Base-by-base conservation (phyloP, 2,113 vertebrate genomes). In the Neolamprologus tretocephalus region DNA sequence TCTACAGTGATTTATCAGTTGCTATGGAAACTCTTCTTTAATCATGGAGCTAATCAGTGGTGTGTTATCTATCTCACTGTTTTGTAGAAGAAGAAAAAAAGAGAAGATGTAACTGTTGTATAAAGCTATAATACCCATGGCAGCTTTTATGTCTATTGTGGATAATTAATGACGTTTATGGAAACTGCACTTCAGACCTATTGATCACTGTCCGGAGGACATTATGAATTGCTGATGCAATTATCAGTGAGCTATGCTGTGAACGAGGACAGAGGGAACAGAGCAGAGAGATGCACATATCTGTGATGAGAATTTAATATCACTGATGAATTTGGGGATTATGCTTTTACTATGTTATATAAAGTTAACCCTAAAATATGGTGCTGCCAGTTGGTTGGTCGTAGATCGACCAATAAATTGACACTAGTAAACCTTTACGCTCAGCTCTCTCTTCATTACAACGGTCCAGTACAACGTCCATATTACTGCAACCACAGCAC, bases 171-270 rank as follows among this genome's bases (percentile, higher is more conserved):
- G 78, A 47, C 5, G 8, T 35, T 61, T 82, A 75, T 83, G 75
- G 57, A 61, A 89, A 63, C 84, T 66, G 75, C 79, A 42, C 82
- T 87, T 90, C 26, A 86, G 85, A 82, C 53, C 19, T 86, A 93
- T 91, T 91, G 92, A 93, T 92, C 54, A 85, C 47, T 83, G 58
- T 89, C 87, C 78, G 42, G 57, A 86, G 81, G 23, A 83, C 51
- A 81, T 89, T 80, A 89, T 87, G 80, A 90, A 88, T 87, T 81
- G 86, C 66, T 85, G 82, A 90, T 87, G 55, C 58, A 83, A 85
- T 87, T 84, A 85, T 35, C 26, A 66, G 42, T 85, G 35, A 28
- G 45, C 68, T 78, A 58, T 63, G 84, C 40, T 80, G 80, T 92
- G 37, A 89, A 91, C 16, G 31, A 87, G 71, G 80, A 81, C 28